phyloP scores from a whole-genome alignment of 2,797 vertebrate species.

The Xerus rutilus region DNA sequence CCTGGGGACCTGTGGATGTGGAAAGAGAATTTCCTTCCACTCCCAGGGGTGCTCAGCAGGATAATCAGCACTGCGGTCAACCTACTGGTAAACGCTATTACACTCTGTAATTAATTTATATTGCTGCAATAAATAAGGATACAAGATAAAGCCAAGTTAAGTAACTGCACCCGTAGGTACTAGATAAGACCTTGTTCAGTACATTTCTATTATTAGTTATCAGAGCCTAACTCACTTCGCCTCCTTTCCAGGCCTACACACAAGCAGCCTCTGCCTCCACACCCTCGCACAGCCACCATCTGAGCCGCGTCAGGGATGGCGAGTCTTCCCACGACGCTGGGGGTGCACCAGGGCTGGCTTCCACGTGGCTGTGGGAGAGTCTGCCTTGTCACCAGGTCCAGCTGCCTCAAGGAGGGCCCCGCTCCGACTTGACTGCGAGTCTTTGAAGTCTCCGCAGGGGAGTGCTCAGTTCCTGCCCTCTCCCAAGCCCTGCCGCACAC shows the following conservation, averaged over 20 bases:
- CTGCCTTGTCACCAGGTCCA: too few relatives aligned
- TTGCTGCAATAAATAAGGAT: background rate
- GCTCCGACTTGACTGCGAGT: rapidly evolving
- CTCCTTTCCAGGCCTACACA: background rate
- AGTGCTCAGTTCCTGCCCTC: too few relatives aligned
- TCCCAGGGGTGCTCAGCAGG: background rate
- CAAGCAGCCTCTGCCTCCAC: background rate
- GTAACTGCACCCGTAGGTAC: background rate
- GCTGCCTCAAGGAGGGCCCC: too few relatives aligned
- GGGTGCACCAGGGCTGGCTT: background rate
- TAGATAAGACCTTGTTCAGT: background rate
- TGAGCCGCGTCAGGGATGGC: background rate
- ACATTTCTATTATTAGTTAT: background rate
- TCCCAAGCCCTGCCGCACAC: background rate
- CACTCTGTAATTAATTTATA: background rate
- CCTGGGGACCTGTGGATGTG: background rate
- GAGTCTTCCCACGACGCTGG: rapidly evolving
- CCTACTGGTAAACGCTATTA: background rate
- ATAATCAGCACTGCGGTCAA: background rate
- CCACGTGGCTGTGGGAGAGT: rapidly evolving
- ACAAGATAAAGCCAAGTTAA: background rate
- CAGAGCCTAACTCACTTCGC: background rate
- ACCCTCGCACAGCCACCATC: background rate
- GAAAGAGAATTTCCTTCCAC: background rate
- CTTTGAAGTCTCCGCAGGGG: background rate